phyloP scores from a whole-genome alignment of 2,888 invertebrate species.

The Malthinus seriepunctatus region DNA sequence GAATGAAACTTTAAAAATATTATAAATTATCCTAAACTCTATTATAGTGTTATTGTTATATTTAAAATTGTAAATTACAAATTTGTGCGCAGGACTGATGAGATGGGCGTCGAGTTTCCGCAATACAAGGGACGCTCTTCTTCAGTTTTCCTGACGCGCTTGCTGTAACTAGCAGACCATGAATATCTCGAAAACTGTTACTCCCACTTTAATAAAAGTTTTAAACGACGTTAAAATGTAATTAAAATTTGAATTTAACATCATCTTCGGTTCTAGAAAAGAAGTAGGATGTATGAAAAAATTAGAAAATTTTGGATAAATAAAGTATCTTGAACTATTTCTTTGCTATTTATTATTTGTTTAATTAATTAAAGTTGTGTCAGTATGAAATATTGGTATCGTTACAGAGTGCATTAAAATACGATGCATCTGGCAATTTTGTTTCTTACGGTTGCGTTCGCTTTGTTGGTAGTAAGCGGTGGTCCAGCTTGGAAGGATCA shows the following conservation, averaged over 20 bases:
- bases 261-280: neutral
- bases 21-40: neutral
- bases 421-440: conserved; percentile 48
- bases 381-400: conserved; percentile 1
- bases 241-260: neutral
- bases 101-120: conserved; percentile 48
- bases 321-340: no score
- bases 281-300: no score
- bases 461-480: conserved; percentile 51
- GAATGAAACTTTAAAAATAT: no score
- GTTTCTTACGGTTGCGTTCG: conserved; percentile 47
- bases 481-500: conserved; percentile 53
- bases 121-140: conserved; percentile 43
- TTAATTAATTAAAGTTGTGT: neutral
- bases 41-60: conserved; percentile 1
- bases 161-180: conserved; percentile 30
- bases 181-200: conserved; percentile 28
- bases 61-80: conserved; percentile 10
- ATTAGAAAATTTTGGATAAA: no score
- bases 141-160: conserved; percentile 38
- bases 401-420: neutral
- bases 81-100: conserved; percentile 39
- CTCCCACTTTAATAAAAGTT: conserved; percentile 27
- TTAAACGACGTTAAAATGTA: conserved; percentile 2
- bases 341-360: no score